Base-by-base conservation (phyloP, 2,888 invertebrate genomes). In the Tiphia femorata region DNA sequence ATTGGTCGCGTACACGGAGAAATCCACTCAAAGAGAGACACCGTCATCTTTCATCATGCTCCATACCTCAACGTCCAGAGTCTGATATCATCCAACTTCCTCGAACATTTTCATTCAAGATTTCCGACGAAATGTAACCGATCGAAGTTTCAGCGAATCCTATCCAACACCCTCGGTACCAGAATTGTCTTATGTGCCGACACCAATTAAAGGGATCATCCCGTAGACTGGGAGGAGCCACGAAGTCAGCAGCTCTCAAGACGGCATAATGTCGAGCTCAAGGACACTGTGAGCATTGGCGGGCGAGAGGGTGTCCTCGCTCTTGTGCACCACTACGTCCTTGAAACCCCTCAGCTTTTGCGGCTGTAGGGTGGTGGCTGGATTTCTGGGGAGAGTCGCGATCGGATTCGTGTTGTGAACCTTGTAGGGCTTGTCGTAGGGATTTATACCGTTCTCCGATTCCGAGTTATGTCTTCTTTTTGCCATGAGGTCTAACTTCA, bases 391-490 rank as follows among this genome's bases (percentile, higher is more conserved):
- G 23, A 83, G 47, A 1, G 83, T 83, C 0, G 82, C 82, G 5
- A 82, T 82, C 0, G 82, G 81, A 61, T 82, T 80, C 8, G 75
- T 79, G 23, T 77, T 75, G 21, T 72, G 72, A 10, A 49, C 60
- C 30, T 54, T 75, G 33, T 54, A 58, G 3, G 64, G 40, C 3
- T 67, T 73, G 6, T 78, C 80, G 46, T 52, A 68, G 5, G 55
- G 62, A 52, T 76, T 75, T 20, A 78, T 77, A 0, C 77, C 76
- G 20, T 80, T 80, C 21, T 81, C 82, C 2, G 82, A 83, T 41
- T 82, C 83, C 2, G 82, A 83, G 27, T 81, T 83, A 48, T 82
- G 77, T n/a, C 81, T 63, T 25, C 78, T 64, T 46, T 83, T 82
- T 0, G 59, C 41, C 0, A 53, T 27, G 0, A 70, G 47, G 20